A percentile compares a stretch with the other conserved stretches of the same genome.
Conservation (phyloP, 2,113 vertebrate genomes). For the Phasianus colchicus region DNA sequence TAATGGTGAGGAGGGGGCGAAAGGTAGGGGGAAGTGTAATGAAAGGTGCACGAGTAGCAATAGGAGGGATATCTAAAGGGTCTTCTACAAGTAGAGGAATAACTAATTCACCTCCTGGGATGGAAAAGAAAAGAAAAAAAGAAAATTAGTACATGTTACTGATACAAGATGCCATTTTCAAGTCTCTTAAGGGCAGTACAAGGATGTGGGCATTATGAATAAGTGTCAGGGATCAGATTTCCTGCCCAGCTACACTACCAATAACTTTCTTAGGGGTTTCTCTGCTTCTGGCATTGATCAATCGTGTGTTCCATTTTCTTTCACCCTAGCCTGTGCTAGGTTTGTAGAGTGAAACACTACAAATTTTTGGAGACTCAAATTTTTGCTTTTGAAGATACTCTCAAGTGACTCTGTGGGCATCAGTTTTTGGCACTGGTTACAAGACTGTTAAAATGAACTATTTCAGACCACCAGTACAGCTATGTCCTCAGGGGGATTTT, state of each 20-base stretch:
- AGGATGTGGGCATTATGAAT: background rate
- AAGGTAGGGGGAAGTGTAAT: constrained; percentile 97
- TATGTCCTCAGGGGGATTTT: background rate
- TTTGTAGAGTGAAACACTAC: background rate
- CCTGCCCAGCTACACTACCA: background rate
- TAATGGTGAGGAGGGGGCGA: constrained; percentile 98
- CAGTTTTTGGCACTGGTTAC: background rate
- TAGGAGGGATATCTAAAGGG: constrained; percentile 94
- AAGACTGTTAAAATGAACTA: background rate
- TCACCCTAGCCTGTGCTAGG: background rate
- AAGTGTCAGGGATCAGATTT: background rate
- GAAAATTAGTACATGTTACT: constrained; percentile 72
- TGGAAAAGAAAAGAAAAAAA: constrained; percentile 78
- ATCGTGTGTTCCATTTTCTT: background rate
- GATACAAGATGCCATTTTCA: background rate
- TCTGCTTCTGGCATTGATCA: background rate
- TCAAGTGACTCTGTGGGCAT: constrained; percentile 77
- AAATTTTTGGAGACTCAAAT: background rate
- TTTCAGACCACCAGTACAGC: background rate
- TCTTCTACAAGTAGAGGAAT: constrained; percentile 96
- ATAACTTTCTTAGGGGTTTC: background rate
- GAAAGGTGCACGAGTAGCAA: constrained; percentile 97
- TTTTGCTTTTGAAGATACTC: constrained; percentile 75
- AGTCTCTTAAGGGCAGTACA: background rate
- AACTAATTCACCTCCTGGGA: constrained; percentile 99